Evolutionary conservation across 2,113 vertebrate species (phyloP), one percentile per base, ranked within the genome.

Genomic region (Pipra filicauda): DNA sequence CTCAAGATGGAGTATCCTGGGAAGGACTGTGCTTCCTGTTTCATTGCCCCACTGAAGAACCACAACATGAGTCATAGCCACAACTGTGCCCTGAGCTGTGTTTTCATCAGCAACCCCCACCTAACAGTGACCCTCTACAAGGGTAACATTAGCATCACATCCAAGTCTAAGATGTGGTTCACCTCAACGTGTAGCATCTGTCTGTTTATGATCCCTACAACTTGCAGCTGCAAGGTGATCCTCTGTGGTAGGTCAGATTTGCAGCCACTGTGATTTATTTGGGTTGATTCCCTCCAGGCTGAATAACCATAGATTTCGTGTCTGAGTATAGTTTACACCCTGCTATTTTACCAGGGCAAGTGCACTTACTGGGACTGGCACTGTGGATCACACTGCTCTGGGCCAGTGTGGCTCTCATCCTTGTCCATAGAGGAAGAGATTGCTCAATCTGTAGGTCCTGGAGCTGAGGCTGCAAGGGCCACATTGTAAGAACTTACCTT

Each of bases 41-140:
- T 98, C 92, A 90, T 97, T n/a, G 21, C 92, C 35, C 97, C 24
- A 1, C 86, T 97, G 87, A 98, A 97, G 85, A 91, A 97, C 52
- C 98, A 96, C 52, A 93, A 76, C 1, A 82, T 93, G 72, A 64
- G 94, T 65, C 62, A 62, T 4, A 93, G 96, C 57, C 95, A 96
- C 3, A 80, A 98, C 91, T 98, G 96, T 66, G 85, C 94, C 71
- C 95, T 96, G 97, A 98, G 95, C 88, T 98, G 97, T 12, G 96
- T 98, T 94, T 98, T 98, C 78, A 90, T 96, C 55, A 96, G 97
- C 71, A 96, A 61, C 43, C 97, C 96, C 13, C 74, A 94, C 33
- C 96, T 96, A n/a, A 75, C 82, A 9, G 91, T 95, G 85, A 96
- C 93, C 55, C 95, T 96, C 87, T 94, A 91, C 54, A 98, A 98